A percentile compares a stretch with the other conserved stretches of the same genome.
These are phyloP conservation scores for Agrotis puta DNA, from an alignment of 2,888 invertebrate genomes.

Conservation along the genomic window DNA sequence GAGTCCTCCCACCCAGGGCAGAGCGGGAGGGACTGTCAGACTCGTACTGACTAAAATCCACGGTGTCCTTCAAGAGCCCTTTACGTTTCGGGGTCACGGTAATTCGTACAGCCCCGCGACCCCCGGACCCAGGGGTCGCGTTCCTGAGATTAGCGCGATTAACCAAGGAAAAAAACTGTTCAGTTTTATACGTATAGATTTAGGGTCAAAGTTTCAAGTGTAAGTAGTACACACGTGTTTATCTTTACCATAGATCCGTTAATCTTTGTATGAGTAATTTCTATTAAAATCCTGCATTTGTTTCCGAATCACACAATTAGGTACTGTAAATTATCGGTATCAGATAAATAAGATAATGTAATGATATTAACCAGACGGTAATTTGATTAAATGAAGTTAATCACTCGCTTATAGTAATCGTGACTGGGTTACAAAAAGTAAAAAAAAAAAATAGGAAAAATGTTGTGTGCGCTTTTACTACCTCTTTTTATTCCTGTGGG, in stretches of 20 bases:
- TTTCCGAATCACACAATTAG: conserved; percentile 11
- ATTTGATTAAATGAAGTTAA: conserved; percentile 16
- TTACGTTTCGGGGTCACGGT: no score
- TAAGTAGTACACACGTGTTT: no score
- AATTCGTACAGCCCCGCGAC: no score
- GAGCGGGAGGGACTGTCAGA: no score
- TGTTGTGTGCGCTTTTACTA: conserved; percentile 72
- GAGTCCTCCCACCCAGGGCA: no score
- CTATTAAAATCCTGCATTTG: conserved; percentile 17
- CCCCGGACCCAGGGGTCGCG: no score
- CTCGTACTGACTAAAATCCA: no score
- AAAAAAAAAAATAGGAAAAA: conserved; percentile 57
- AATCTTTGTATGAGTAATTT: conserved; percentile 7
- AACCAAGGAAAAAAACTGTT: no score
- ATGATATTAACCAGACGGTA: conserved; percentile 21
- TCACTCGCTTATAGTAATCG: conserved; percentile 20
- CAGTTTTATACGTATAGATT: no score
- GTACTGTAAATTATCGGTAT: conserved; percentile 21
- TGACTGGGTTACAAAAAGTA: conserved; percentile 2
- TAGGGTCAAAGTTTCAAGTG: conserved; percentile 14
- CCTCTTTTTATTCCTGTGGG: conserved; percentile 72
- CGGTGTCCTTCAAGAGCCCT: no score
- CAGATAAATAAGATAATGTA: conserved; percentile 50
- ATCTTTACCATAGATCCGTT: conserved; percentile 16
- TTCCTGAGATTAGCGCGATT: no score